These are phyloP conservation scores for Eurosta solidaginis DNA, from an alignment of 1,140 invertebrate genomes.

Conservation along the genomic window DNA sequence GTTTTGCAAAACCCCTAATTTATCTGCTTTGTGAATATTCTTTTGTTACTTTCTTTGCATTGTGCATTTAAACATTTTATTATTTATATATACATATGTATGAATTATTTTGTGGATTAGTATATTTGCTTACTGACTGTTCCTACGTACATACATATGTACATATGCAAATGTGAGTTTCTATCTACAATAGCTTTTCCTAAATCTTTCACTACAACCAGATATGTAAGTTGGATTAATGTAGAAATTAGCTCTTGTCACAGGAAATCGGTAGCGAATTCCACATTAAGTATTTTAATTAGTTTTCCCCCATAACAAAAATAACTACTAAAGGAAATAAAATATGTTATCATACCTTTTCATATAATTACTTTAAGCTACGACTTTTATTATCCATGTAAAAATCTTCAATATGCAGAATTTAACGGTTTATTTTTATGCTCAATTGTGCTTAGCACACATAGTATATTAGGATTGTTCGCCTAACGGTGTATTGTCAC, in stretches of 20 bases:
- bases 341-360: too few relatives aligned
- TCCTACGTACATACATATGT: too few relatives aligned
- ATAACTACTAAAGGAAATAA: neutral
- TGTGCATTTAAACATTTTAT: neutral
- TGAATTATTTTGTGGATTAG: neutral
- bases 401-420: too few relatives aligned
- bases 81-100: neutral
- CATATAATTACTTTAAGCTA: too few relatives aligned
- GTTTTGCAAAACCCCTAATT: neutral
- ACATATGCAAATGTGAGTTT: too few relatives aligned
- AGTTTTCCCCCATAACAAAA: slow-evolving; percentile 1
- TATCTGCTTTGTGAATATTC: slow-evolving; percentile 3
- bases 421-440: too few relatives aligned
- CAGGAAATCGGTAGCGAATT: neutral
- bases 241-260: neutral
- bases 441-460: too few relatives aligned
- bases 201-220: too few relatives aligned
- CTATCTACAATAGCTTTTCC: too few relatives aligned
- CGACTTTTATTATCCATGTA: too few relatives aligned
- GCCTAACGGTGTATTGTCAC: too few relatives aligned
- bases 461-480: too few relatives aligned
- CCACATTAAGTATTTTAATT: slow-evolving; percentile 14
- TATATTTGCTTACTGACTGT: neutral
- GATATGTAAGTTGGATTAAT: neutral
- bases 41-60: neutral